Base-by-base conservation (phyloP, 2,888 invertebrate genomes). In the Steinernema hermaphroditum region DNA sequence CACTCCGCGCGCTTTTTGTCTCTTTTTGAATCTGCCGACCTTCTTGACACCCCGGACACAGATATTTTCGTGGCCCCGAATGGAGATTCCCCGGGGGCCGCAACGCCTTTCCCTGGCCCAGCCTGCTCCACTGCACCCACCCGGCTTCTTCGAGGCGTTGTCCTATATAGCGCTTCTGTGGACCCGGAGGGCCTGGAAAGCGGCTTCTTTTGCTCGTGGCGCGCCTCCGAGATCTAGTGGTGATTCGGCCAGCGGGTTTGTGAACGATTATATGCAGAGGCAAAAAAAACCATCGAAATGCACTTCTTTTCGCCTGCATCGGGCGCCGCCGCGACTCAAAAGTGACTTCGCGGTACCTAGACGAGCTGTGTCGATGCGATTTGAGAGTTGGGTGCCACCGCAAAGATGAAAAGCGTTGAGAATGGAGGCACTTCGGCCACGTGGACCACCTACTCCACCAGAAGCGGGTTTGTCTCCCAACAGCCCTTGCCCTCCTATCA, bases 381-480 rank as follows among this genome's bases (percentile, higher is more conserved):
- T 22, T 27, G 19, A 54, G 19, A 19, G 14, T 27, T 27, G 54
- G 27, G 12, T 54, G 9, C 2, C 27, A 8, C 27, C 46, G n/a
- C 6, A 4, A 54, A 54, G 27, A 54, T 54, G 54, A 54, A 54
- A 54, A 27, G 24, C 16, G 54, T 54, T 54, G 54, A 54, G 27
- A 54, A 54, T 16, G 54, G 54, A 2, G 54, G 54, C 27, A 54
- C 54, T 24, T 54, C 54, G 27, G 54, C 54, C 22, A 6, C 54
- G 24, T 54, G 54, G 54, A 54, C 54, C 6, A 24, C 54, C n/a
- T 54, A 54, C 27, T 54, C 54, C 24, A 54, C 24, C 54, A 24
- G 24, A 54, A 54, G 27, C 54, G 54, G 54, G 54, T 54, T 54
- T 27, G 54, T 54, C 22, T 8, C 54, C n/a, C 8, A 4, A 6